phyloP scores from a whole-genome alignment of 2,113 vertebrate genomes.

The Camelus dromedarius region DNA sequence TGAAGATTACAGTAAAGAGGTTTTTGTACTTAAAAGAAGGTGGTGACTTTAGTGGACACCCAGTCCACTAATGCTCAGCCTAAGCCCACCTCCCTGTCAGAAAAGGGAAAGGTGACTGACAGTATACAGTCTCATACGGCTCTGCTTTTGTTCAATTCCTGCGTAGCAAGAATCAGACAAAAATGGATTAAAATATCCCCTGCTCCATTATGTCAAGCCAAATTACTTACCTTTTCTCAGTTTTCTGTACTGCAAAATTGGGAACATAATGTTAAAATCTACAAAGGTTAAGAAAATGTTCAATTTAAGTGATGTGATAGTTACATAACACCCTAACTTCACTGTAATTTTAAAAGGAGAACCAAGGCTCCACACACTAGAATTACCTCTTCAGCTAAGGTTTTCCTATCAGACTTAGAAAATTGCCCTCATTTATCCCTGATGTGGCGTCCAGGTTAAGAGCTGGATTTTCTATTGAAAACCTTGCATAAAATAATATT shows the following conservation, averaged over 20 bases:
- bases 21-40: background rate
- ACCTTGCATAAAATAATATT: background rate
- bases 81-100: background rate
- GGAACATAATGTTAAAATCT: background rate
- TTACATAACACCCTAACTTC: background rate
- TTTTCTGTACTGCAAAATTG: background rate
- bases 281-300: background rate
- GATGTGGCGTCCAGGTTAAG: background rate
- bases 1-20: background rate
- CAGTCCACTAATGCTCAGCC: background rate
- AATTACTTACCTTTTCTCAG: background rate
- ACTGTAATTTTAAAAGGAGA: slow-evolving; percentile 34
- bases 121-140: fast-evolving
- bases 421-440: background rate
- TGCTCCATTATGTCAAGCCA: background rate
- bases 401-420: background rate
- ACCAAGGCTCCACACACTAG: background rate
- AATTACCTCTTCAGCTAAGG: background rate
- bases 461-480: background rate
- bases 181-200: background rate
- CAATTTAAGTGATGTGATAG: background rate
- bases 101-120: background rate
- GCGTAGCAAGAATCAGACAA: background rate
- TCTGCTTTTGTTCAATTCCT: background rate
- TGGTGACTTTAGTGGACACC: background rate